phyloP scores from a whole-genome alignment of 2,113 vertebrate genomes.

The Micromys minutus region DNA sequence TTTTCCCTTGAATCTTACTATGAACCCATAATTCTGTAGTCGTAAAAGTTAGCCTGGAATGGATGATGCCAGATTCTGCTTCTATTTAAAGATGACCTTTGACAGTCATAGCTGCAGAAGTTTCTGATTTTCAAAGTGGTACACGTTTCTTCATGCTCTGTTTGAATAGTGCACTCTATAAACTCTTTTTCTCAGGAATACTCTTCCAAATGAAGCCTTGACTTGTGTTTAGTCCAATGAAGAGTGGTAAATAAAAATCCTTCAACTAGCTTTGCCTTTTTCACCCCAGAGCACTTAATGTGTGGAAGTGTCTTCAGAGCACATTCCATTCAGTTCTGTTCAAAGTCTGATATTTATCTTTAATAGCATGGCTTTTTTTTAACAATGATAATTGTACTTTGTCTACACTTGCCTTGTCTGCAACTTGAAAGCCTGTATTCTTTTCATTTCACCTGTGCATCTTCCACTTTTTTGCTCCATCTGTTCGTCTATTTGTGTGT shows the following conservation, averaged over 20 bases:
- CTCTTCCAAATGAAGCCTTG: background rate
- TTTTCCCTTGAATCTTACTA: background rate
- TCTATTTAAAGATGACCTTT: background rate
- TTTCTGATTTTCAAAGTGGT: background rate
- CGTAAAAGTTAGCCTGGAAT: background rate
- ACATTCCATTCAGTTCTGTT: too few species aligned
- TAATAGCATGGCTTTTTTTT: background rate
- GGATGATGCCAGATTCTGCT: background rate
- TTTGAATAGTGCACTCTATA: background rate
- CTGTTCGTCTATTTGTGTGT: background rate
- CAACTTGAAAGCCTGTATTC: background rate
- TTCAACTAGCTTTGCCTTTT: background rate
- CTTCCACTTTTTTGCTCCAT: background rate
- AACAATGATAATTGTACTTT: background rate
- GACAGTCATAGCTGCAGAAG: background rate
- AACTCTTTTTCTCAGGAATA: background rate
- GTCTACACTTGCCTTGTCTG: background rate
- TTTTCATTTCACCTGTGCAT: background rate
- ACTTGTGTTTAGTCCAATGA: background rate
- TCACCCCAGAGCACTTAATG: background rate
- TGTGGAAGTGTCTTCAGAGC: background rate
- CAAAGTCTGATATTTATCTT: background rate
- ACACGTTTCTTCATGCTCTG: background rate
- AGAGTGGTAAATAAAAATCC: background rate
- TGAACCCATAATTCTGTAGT: background rate